phyloP scores from a whole-genome alignment of 2,113 vertebrate genomes.

The Aldabrachelys gigantea region DNA sequence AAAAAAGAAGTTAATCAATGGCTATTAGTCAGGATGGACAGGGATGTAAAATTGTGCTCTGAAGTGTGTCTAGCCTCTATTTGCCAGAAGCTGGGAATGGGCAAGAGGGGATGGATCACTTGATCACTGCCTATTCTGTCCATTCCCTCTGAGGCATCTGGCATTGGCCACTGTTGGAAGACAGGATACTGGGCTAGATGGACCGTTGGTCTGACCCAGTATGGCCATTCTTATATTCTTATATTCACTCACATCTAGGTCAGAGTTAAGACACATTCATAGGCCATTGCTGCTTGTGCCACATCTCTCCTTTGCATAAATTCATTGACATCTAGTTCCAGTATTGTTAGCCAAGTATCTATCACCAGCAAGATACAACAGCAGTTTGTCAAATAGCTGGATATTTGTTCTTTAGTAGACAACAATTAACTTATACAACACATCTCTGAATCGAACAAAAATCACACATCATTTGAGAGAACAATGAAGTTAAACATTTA shows the following conservation, averaged over 20 bases:
- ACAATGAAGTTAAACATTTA: neutral
- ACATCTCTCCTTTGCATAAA: neutral
- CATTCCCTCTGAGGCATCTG: too few relatives aligned
- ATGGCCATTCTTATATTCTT: too few relatives aligned
- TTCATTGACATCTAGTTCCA: neutral
- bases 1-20: too few relatives aligned
- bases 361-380: neutral
- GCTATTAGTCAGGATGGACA: too few relatives aligned
- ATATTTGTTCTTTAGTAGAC: neutral
- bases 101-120: too few relatives aligned
- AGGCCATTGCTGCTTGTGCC: neutral
- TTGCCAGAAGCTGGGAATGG: too few relatives aligned
- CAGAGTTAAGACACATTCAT: neutral
- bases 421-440: neutral
- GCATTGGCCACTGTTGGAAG: too few relatives aligned
- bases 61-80: too few relatives aligned
- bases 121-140: too few relatives aligned
- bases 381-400: neutral
- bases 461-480: neutral
- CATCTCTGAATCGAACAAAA: neutral
- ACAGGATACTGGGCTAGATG: too few relatives aligned
- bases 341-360: neutral
- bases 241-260: neutral
- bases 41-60: too few relatives aligned
- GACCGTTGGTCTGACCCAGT: too few relatives aligned